phyloP scores from a whole-genome alignment of 2,888 invertebrate genomes.

The Bellardia pandia region DNA sequence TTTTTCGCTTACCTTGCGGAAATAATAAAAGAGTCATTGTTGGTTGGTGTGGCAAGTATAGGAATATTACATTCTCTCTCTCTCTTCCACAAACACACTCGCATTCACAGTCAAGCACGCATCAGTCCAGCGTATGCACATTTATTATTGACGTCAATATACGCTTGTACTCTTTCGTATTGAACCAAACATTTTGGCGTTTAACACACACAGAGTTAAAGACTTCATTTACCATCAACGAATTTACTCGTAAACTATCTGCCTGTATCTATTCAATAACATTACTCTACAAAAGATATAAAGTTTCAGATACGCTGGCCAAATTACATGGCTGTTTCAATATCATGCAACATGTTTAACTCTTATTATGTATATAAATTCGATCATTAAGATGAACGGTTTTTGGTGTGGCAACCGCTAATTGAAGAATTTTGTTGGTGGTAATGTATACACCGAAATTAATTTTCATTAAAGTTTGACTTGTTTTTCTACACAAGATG shows the following conservation, averaged over 20 bases:
- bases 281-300: not conserved
- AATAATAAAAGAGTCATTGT: constrained; percentile 62
- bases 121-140: constrained; percentile 16
- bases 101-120: not conserved
- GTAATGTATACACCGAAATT: not conserved
- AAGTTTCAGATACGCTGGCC: not conserved
- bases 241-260: not conserved
- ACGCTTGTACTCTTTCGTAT: not conserved
- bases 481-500: not conserved
- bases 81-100: not conserved
- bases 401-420: not conserved
- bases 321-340: not conserved
- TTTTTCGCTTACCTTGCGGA: constrained; percentile 54
- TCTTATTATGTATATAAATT: constrained; percentile 3
- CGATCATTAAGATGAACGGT: not conserved
- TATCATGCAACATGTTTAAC: not conserved
- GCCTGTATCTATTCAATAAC: not conserved
- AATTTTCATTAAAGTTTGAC: not conserved
- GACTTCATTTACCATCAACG: not conserved
- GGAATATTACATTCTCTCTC: not conserved
- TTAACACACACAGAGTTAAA: constrained; percentile 5
- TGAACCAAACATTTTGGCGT: constrained; percentile 6
- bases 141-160: constrained; percentile 41
- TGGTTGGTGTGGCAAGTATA: constrained; percentile 36
- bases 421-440: not conserved